Base-by-base conservation (phyloP, 2,888 invertebrate genomes). In the Andrena bucephala region DNA sequence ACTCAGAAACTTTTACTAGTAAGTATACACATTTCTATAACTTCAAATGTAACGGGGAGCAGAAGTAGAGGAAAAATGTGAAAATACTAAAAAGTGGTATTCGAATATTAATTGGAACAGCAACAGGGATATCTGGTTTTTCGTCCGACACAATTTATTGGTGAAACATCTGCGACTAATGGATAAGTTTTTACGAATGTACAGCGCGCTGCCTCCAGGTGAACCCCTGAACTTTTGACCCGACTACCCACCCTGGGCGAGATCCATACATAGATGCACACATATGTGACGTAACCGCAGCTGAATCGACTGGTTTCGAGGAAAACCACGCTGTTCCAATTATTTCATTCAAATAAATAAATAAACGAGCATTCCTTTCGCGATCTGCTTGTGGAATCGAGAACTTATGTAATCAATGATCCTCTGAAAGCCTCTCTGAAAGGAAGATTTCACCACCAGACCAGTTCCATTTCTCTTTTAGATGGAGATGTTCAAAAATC, bases 161-260 rank as follows among this genome's bases (percentile, higher is more conserved):
- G 33, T 52, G 60, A 16, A 66, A 57, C 33, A 24, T 50, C 24
- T 60, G 60, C 60, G 27, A 69, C 75, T 62, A 50, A 60, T 60
- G 31, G 36, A 29, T 13, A 3, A 6, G 31, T 59, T 42, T 36
- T 59, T 24, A 71, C 62, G 24, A 33, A 54, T 42, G 36, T 52
- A 27, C 13, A 24, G 13, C 57, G 57, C 20, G 57, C 57, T 57
- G 57, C 57, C 27, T 57, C 50, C 73, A 29, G 65, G 80, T 79
- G 80, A 81, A 81, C 80, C 80, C 31, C 65, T 81, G 81, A 81
- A 81, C 81, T 81, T 81, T 81, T 81, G 81, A 81, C 81, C 81
- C 65, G 73, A 33, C 65, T 29, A 60, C 52, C 79, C 57, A 27
- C 57, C 70, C 68, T 33, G 71, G 50, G 50, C 50, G 57, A 78